Evolutionary conservation across 2,113 vertebrate genomes (phyloP), one percentile per base, ranked within the genome.

Genomic region (Lynx canadensis): DNA sequence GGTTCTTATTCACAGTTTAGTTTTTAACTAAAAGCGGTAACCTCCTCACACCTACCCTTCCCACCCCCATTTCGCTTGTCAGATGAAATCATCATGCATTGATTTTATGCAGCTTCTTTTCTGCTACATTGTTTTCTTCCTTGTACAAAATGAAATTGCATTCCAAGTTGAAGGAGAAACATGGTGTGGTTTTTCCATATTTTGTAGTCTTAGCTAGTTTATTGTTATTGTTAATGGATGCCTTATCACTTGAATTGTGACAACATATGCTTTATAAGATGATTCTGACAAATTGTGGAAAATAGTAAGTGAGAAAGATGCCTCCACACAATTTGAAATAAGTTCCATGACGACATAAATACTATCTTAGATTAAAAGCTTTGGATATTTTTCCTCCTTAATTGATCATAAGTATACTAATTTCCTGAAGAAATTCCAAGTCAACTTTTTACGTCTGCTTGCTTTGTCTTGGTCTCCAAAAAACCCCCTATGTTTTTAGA

Each of bases 21-120:
- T 95, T 97, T 89, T 89, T 85, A n/a, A 89, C 81, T 91, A 50
- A 91, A 88, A 97, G 80, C 79, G 92, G 82, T 86, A 27, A 89
- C 83, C 89, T 66, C 60, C 89, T 96, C 94, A 94, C 74, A 87
- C 96, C 87, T 87, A 83, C 94, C 31, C 80, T 69, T 93, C 41
- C 68, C 78, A 76, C 90, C 52, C 76, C 71, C 79, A 19, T 84
- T 76, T 74, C 45, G 27, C 76, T 96, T 97, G 90, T 96, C 96
- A 97, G 57, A 84, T 87, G 94, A 94, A 95, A 66, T 92, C 92
- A 92, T 93, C 79, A 55, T 18, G 7, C 88, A 33, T 21, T 84
- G 48, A 76, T 90, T 95, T 97, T 60, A 38, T 92, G 63, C 95
- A 69, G 52, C 69, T 91, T 82, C 45, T 86, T 68, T 94, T 85